A percentile compares a stretch with the other conserved stretches of the same genome.
Evolutionary conservation across 2,797 vertebrate species (phyloP).

Genomic region (Dallia pectoralis): DNA sequence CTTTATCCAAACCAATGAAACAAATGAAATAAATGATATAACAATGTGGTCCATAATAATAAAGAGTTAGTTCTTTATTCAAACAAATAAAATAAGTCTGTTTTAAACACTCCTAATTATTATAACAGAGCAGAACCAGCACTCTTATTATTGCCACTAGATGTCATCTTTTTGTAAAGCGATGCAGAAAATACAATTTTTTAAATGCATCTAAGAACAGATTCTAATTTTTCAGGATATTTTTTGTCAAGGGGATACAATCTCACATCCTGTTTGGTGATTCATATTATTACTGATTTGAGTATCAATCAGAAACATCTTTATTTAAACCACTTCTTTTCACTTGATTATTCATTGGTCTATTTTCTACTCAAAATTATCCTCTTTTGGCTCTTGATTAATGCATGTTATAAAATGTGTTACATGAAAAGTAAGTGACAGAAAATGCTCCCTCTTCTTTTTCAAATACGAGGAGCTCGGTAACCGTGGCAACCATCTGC

Average conservation of each 20-base stretch:
- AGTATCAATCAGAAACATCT: too few relatives aligned
- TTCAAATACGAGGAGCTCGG: slow-evolving; percentile 50
- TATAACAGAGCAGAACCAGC: neutral
- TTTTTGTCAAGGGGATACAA: too few relatives aligned
- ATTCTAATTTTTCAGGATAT: neutral
- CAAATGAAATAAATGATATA: too few relatives aligned
- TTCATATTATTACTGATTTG: too few relatives aligned
- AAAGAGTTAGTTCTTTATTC: neutral
- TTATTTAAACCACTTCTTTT: slow-evolving; percentile 11
- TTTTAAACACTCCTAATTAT: too few relatives aligned
- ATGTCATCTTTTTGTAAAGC: slow-evolving; percentile 49
- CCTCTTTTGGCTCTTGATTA: slow-evolving; percentile 28
- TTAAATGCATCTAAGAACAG: neutral
- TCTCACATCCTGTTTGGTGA: too few relatives aligned
- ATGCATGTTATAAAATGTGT: slow-evolving; percentile 22
- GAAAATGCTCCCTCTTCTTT: neutral
- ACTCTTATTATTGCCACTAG: slow-evolving; percentile 57
- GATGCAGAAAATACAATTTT: neutral
- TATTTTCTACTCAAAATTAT: slow-evolving; percentile 23
- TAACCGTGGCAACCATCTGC: slow-evolving; percentile 63
- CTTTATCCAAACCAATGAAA: neutral
- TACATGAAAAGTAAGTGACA: slow-evolving; percentile 1
- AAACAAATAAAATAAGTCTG: neutral
- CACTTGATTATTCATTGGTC: neutral
- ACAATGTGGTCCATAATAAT: neutral